Evolutionary conservation across 2,113 vertebrate species (phyloP).

Genomic region (Tursiops truncatus): DNA sequence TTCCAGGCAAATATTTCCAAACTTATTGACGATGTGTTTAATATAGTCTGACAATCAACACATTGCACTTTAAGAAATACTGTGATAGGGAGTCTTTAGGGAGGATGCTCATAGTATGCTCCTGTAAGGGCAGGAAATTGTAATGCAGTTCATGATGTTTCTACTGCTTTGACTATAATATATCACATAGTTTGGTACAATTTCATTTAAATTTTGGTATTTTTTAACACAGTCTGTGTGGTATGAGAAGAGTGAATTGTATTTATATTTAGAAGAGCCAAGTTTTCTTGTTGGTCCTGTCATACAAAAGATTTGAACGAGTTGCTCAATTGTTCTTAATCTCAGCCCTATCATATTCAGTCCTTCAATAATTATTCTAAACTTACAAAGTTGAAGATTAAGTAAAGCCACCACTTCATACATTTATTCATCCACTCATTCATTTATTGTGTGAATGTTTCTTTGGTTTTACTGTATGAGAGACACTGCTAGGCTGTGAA

Average conservation of each 20-base stretch:
- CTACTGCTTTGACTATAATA: background rate
- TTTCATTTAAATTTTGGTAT: background rate
- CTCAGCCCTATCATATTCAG: background rate
- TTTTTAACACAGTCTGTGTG: background rate
- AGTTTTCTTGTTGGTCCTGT: background rate
- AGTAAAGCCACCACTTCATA: background rate
- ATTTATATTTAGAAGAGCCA: background rate
- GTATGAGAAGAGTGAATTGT: background rate
- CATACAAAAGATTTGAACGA: background rate
- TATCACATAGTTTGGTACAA: background rate
- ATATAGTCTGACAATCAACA: background rate
- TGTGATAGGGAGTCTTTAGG: background rate
- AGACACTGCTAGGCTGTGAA: background rate
- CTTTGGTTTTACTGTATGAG: background rate
- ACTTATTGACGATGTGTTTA: background rate
- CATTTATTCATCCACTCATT: background rate
- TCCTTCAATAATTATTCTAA: background rate
- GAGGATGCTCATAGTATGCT: background rate
- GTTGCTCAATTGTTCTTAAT: background rate
- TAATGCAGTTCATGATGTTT: background rate
- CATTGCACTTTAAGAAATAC: background rate
- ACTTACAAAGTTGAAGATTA: background rate
- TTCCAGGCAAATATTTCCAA: slow-evolving; percentile 15
- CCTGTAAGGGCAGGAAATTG: background rate
- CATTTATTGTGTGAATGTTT: background rate